These are phyloP conservation scores for Kryptolebias ocellatus DNA, from an alignment of 2,797 vertebrate genomes.

Conservation along the genomic window DNA sequence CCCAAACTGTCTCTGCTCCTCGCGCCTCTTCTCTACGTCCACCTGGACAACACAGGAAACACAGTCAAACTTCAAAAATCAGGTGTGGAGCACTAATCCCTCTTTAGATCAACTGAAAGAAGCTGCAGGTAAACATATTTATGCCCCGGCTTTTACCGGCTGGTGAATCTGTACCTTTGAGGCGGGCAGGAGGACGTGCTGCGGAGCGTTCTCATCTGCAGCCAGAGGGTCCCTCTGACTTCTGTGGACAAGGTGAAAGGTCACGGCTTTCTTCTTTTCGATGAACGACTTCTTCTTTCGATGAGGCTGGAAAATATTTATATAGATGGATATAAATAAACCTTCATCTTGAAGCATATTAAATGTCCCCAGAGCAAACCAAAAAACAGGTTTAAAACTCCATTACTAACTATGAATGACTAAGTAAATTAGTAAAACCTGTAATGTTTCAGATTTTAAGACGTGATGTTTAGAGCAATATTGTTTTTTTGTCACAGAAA, in stretches of 20 bases:
- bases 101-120: background rate
- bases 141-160: background rate
- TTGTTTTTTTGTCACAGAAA: background rate
- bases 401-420: too few species aligned
- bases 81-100: background rate
- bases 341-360: too few species aligned
- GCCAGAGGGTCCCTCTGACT: constrained; percentile 95
- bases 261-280: constrained; percentile 94
- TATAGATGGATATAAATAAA: background rate
- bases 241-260: constrained; percentile 95
- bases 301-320: constrained; percentile 84
- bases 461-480: background rate
- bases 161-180: constrained; percentile 70
- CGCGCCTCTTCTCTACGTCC: constrained; percentile 84
- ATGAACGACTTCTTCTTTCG: constrained; percentile 97
- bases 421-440: too few species aligned
- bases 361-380: background rate
- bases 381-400: background rate
- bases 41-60: constrained; percentile 51
- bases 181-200: constrained; percentile 90
- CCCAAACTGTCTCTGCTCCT: constrained; percentile 90
- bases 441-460: background rate
- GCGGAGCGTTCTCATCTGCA: constrained; percentile 94
- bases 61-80: fast-evolving
- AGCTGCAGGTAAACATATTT: background rate